Evolutionary conservation across 2,113 vertebrate species (phyloP).

Genomic region (Potamarius usumacintae): DNA sequence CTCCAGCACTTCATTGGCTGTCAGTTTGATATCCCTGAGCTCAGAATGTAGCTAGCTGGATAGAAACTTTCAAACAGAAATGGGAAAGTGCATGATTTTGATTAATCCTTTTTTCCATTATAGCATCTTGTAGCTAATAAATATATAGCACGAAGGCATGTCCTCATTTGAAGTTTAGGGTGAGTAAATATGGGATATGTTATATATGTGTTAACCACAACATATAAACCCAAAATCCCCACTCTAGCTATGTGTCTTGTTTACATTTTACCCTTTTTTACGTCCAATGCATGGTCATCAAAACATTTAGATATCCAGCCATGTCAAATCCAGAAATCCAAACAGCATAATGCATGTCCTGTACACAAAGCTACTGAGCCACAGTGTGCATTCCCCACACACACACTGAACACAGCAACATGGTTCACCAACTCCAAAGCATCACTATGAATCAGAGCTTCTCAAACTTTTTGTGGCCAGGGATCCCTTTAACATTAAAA

Average conservation of each 20-base stretch:
- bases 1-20: not conserved
- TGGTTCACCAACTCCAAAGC: not conserved
- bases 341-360: not conserved
- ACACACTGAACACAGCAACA: slow-evolving; percentile 40
- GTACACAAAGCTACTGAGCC: slow-evolving; percentile 20
- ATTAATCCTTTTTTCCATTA: not conserved
- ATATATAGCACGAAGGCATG: not conserved
- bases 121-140: not conserved
- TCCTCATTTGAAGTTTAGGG: not conserved
- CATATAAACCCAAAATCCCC: not conserved
- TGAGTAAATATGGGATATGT: not conserved
- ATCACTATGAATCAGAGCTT: slow-evolving; percentile 35
- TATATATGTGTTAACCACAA: too few species aligned
- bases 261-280: not conserved
- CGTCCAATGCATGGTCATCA: not conserved
- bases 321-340: slow-evolving; percentile 22
- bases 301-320: not conserved
- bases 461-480: too few species aligned
- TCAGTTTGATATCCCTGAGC: not conserved
- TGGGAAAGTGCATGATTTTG: not conserved
- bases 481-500: too few species aligned
- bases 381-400: not conserved
- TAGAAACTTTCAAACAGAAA: not conserved
- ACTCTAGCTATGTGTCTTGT: not conserved
- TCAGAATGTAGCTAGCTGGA: not conserved